Evolutionary conservation across 1,140 invertebrate species (phyloP), one percentile per base, ranked within the genome.

Genomic region (Ceratina japonica): DNA sequence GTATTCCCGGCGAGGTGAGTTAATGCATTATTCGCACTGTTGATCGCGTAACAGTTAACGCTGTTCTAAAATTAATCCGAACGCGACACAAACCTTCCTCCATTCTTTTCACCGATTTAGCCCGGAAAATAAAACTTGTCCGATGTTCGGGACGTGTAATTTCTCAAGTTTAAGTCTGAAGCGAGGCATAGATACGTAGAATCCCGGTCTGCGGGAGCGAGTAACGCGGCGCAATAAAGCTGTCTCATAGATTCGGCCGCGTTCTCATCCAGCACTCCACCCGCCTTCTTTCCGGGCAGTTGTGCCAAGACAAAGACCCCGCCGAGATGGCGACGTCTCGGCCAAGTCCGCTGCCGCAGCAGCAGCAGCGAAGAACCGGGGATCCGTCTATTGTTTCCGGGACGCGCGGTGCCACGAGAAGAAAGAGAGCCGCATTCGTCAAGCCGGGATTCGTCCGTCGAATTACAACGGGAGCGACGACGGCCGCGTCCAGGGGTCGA

Each of bases 381-480:
- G 4, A 31, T 8, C 27, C 24, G 8, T 15, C 56, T 58, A 84
- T 84, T 84, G 78, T 84, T 58, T 80, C 37, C 71, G 20, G 13
- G 15, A 16, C 18, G 62, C 71, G 70, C 51, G 64, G 49, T 24
- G 31, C 20, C 56, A 22, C 62, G 79, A 70, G 78, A 80, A 27
- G 24, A 20, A 51, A 44, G 37, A 44, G n/a, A 24, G 24, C 49
- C 66, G 56, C 51, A 56, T 56, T 58, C 63, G 68, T 70, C 51
- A 76, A 51, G 10, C 2, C 27, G 27, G 66, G 3, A 80, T 80
- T 84, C 68, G 79, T n/a, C 63, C 77, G 72, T 63, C 62, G 69
- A 80, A 84, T 84, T 83, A 69, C 69, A 58, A 7, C 27, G n/a
- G 24, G 72, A 44, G 80, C n/a, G n/a, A n/a, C n/a, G n/a, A 52